Conservation (phyloP, 2,113 vertebrate species). For the Tachysurus vachellii region DNA sequence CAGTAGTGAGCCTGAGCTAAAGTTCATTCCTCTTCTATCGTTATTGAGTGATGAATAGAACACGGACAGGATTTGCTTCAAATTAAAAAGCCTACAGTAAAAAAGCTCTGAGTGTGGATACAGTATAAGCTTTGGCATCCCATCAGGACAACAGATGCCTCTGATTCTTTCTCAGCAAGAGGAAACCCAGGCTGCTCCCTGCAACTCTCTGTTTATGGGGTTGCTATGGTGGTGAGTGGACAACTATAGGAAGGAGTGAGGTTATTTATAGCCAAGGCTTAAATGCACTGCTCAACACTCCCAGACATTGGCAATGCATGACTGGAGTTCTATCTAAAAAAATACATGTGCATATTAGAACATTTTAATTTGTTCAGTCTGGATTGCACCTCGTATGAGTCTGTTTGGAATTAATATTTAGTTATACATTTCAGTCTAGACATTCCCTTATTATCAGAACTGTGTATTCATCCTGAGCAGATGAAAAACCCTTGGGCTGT, state of each 20-base stretch:
- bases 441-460: neutral
- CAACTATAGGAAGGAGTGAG: slow-evolving; percentile 39
- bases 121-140: slow-evolving; percentile 3
- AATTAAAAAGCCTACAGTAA: slow-evolving; percentile 9
- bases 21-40: neutral
- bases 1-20: neutral
- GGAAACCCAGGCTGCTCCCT: slow-evolving; percentile 24
- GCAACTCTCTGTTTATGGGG: slow-evolving; percentile 47
- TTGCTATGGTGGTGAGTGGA: slow-evolving; percentile 40
- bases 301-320: slow-evolving; percentile 5
- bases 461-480: neutral
- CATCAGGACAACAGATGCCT: slow-evolving; percentile 13
- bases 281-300: slow-evolving; percentile 14
- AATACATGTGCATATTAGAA: neutral
- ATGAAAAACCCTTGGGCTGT: neutral
- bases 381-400: neutral
- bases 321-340: neutral
- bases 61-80: slow-evolving; percentile 18
- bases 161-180: slow-evolving; percentile 35
- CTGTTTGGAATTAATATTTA: neutral
- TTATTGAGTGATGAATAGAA: neutral
- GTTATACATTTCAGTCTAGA: neutral
- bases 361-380: neutral
- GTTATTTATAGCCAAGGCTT: slow-evolving; percentile 47
- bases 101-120: slow-evolving; percentile 23